Percentiles rank a stretch among this genome's conserved stretches.
These are phyloP conservation scores for Clarias macrocephalus DNA, from an alignment of 2,113 vertebrate species.

Conservation along the genomic window DNA sequence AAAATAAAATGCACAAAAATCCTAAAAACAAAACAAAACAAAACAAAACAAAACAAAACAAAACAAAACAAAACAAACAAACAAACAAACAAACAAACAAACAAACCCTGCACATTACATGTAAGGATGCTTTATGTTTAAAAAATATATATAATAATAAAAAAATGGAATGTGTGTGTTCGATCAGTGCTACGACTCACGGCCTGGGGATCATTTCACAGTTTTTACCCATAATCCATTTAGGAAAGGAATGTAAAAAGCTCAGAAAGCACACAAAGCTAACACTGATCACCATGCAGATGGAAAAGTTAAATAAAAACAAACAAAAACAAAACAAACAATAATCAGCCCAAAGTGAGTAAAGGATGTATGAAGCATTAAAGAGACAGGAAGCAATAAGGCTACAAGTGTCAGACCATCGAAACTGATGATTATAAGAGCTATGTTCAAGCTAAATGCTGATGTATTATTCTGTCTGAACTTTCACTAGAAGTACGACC, in stretches of 20 bases:
- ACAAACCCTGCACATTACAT: neutral
- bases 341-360: neutral
- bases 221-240: slow-evolving; percentile 34
- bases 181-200: slow-evolving; percentile 39
- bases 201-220: slow-evolving; percentile 46
- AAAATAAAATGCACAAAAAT: neutral
- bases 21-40: neutral
- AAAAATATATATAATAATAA: neutral
- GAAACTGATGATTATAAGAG: neutral
- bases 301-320: neutral
- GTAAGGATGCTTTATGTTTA: neutral
- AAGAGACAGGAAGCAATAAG: slow-evolving; percentile 3
- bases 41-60: neutral
- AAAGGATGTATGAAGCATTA: neutral
- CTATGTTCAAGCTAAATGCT: neutral
- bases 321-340: neutral
- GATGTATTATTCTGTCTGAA: neutral
- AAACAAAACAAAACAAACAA: neutral
- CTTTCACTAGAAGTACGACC: neutral
- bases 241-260: slow-evolving; percentile 11
- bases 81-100: neutral
- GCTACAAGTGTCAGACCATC: neutral
- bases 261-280: slow-evolving; percentile 19
- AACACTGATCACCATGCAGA: slow-evolving; percentile 9
- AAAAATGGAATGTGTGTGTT: slow-evolving; percentile 19